These are phyloP conservation scores for Hedya salicella DNA, from an alignment of 2,888 invertebrate species.

Conservation along the genomic window DNA sequence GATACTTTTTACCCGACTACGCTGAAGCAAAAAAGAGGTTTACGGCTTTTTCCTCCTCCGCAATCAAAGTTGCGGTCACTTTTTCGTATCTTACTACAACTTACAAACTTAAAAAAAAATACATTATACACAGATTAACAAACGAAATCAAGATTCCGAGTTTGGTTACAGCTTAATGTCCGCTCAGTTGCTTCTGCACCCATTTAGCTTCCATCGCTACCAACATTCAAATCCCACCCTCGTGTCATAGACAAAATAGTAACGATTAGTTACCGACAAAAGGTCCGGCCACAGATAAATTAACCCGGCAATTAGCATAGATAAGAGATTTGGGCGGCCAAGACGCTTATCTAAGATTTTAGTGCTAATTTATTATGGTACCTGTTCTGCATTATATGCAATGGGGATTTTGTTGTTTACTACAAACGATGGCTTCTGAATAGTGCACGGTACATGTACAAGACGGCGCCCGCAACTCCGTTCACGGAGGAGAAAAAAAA, in stretches of 20 bases:
- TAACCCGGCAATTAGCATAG: slow-evolving; percentile 47
- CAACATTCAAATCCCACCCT: slow-evolving; percentile 36
- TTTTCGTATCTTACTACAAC: too few relatives aligned
- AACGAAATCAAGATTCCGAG: too few relatives aligned
- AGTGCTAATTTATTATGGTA: slow-evolving; percentile 42
- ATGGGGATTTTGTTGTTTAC: slow-evolving; percentile 16
- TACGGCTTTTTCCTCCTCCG: too few relatives aligned
- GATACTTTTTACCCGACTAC: too few relatives aligned
- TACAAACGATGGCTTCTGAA: slow-evolving; percentile 1
- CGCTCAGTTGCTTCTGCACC: slow-evolving; percentile 8
- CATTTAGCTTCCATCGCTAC: slow-evolving; percentile 8
- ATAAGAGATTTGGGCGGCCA: slow-evolving; percentile 45
- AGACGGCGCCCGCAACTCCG: too few relatives aligned
- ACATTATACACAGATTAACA: too few relatives aligned
- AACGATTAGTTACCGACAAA: slow-evolving; percentile 40
- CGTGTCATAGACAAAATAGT: slow-evolving; percentile 43
- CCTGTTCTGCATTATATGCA: slow-evolving; percentile 37
- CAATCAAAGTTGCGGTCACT: too few relatives aligned
- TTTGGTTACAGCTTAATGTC: too few relatives aligned
- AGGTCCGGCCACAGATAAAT: slow-evolving; percentile 44
- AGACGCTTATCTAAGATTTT: slow-evolving; percentile 46
- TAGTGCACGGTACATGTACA: too few relatives aligned
- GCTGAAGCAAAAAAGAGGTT: too few relatives aligned
- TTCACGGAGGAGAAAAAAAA: too few relatives aligned
- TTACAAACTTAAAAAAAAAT: too few relatives aligned